Percentiles rank a stretch among this genome's conserved stretches.
Evolutionary conservation across 2,797 vertebrate species (phyloP).

Genomic region (Tarsius wallacei): DNA sequence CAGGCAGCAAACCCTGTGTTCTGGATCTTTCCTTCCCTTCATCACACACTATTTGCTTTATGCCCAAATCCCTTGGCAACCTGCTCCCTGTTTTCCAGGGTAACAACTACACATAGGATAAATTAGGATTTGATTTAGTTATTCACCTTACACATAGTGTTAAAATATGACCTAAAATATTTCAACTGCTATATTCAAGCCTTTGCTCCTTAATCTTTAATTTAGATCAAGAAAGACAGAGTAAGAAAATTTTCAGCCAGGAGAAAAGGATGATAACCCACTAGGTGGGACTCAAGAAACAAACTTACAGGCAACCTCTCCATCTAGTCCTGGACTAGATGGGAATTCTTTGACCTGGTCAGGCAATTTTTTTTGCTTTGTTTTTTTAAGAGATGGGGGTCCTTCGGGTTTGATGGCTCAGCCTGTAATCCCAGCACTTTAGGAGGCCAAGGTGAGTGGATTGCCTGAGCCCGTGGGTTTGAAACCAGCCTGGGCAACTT

Average conservation of each 20-base stretch:
- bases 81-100: not conserved
- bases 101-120: not conserved
- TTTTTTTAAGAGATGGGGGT: not conserved
- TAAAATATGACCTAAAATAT: not conserved
- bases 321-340: not conserved
- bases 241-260: not conserved
- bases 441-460: too few relatives aligned
- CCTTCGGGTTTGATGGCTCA: too few relatives aligned
- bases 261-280: not conserved
- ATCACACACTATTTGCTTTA: not conserved
- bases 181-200: not conserved
- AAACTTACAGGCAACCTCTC: not conserved
- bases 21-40: not conserved
- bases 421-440: too few relatives aligned
- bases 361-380: not conserved
- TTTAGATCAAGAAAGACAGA: not conserved
- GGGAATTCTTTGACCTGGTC: not conserved
- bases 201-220: slow-evolving; percentile 14
- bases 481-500: too few relatives aligned
- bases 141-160: not conserved
- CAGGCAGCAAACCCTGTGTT: not conserved
- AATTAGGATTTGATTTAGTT: not conserved
- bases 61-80: not conserved
- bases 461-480: too few relatives aligned
- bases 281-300: not conserved